Evolutionary conservation across 2,113 vertebrate genomes (phyloP), one percentile per base, ranked within the genome.

Genomic region (Phalacrocorax carbo): DNA sequence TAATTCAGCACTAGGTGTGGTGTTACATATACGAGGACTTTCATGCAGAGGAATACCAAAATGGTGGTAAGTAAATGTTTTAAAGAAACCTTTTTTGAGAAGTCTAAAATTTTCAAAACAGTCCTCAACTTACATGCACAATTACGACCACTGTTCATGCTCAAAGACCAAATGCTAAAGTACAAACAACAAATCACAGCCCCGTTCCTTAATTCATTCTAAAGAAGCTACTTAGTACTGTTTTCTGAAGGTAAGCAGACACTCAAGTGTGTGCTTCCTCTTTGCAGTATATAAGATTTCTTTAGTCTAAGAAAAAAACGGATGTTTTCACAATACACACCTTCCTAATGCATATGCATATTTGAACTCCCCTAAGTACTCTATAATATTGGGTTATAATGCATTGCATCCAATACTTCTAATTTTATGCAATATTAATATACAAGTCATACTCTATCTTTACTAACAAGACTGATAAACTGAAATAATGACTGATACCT

Each of bases 401-500:
- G 77, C 84, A 92, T 89, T 85, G 36, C 69, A 93, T 58, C 92
- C 87, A 95, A 65, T 76, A 95, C 72, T 94, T 88, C 46, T 91
- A 73, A 96, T 96, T 93, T 83, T 46, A 62, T 89, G 66, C 61
- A 95, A 73, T 83, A 95, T 96, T 97, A 97, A 97, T 94, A 96
- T 72, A 96, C 7, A 91, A 92, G 27, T 49, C 82, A 96, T 86
- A 68, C 73, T 94, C 85, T 97, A 84, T 96, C 94, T 96, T 97
- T 97, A 96, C 93, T 96, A 97, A 90, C 61, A 90, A 94, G 73
- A 80, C 66, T 92, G 93, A 96, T 92, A 96, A 96, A 97, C 91
- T 96, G 90, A 97, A 78, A 87, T 92, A 96, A 93, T n/a, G 57
- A 44, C 52, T 84, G 69, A 61, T 93, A 79, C 70, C 38, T 96